These are phyloP conservation scores for Dicerorhinus sumatrensis DNA, from an alignment of 2,113 vertebrate genomes.

Conservation along the genomic window DNA sequence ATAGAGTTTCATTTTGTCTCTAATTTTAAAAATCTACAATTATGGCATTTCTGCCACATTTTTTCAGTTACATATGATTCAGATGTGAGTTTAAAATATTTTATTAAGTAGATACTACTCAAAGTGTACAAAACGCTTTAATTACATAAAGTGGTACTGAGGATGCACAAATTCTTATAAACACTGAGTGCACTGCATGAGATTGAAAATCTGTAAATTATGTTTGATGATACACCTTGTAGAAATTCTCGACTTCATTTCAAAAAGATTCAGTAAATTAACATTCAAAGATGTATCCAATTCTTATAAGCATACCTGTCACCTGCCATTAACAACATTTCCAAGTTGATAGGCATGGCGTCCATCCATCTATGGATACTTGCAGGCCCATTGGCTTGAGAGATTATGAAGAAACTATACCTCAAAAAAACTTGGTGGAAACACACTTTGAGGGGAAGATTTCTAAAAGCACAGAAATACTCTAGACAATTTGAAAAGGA, in stretches of 20 bases:
- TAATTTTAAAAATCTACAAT: not conserved
- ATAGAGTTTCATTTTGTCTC: not conserved
- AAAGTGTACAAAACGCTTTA: not conserved
- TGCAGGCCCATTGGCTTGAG: not conserved
- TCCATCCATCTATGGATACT: rapidly evolving
- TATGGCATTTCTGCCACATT: not conserved
- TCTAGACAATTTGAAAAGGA: not conserved
- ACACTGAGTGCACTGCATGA: not conserved
- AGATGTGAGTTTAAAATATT: not conserved
- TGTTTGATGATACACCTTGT: not conserved
- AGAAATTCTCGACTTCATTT: not conserved
- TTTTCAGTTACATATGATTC: not conserved
- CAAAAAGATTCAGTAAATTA: not conserved
- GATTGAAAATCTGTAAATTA: not conserved
- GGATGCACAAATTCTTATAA: not conserved
- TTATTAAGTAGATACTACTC: not conserved
- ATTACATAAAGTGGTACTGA: not conserved
- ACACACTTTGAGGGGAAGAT: not conserved
- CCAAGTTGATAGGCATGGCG: not conserved
- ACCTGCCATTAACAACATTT: not conserved
- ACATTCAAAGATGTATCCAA: not conserved
- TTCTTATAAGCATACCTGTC: not conserved
- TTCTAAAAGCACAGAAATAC: not conserved
- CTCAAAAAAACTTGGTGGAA: not conserved
- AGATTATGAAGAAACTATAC: not conserved